phyloP scores from a whole-genome alignment of 1,140 invertebrate species.

The Drosophila teissieri region DNA sequence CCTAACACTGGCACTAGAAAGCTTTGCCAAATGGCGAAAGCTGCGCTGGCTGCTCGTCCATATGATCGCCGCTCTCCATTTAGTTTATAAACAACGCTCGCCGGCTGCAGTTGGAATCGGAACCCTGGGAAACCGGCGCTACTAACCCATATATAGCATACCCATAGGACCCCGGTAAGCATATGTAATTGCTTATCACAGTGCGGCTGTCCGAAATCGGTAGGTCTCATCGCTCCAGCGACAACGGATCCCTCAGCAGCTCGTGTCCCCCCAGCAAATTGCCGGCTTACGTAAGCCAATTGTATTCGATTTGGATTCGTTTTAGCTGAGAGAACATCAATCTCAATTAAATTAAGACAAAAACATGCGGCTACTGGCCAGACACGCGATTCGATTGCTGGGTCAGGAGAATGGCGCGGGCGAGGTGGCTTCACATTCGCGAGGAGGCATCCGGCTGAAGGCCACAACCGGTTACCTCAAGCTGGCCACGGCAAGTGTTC shows the following conservation, averaged over 20 bases:
- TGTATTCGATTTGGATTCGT: conserved; percentile 13
- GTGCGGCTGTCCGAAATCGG: conserved; percentile 47
- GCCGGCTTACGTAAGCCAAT: conserved; percentile 61
- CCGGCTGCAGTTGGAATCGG: conserved; percentile 34
- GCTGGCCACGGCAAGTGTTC: conserved; percentile 48
- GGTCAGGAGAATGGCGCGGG: conserved; percentile 30
- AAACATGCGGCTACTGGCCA: conserved; percentile 57
- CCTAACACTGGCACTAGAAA: conserved; percentile 6
- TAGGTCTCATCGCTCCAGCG: conserved; percentile 36
- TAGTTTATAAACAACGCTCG: conserved; percentile 73
- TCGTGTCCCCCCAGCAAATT: conserved; percentile 33
- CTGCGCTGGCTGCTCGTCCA: conserved; percentile 31
- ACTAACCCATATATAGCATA: background rate
- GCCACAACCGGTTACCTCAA: conserved; percentile 70
- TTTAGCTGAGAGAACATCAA: conserved; percentile 30
- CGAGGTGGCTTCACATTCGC: background rate
- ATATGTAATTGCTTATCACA: conserved; percentile 70
- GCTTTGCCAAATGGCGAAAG: conserved; percentile 48
- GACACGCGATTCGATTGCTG: conserved; percentile 53
- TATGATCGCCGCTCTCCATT: conserved; percentile 55
- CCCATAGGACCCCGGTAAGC: conserved; percentile 26
- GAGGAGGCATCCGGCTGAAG: conserved; percentile 38
- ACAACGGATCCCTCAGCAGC: conserved; percentile 23
- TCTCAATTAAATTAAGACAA: conserved; percentile 22
- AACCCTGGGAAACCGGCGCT: conserved; percentile 12